A percentile compares a stretch with the other conserved stretches of the same genome.
phyloP scores from a whole-genome alignment of 2,888 invertebrate genomes.

The Proisotoma minuta region DNA sequence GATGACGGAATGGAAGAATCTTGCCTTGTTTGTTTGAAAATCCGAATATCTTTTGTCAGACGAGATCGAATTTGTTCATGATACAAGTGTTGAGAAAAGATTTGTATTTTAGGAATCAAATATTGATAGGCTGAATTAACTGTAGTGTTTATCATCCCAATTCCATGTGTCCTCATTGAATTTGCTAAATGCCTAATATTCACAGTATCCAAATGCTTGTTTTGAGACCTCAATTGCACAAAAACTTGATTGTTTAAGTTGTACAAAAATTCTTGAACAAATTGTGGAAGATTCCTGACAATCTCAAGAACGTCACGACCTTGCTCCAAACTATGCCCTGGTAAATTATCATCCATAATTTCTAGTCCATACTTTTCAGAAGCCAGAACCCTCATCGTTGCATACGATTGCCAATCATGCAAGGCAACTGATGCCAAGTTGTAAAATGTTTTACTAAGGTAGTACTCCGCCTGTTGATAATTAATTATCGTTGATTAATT shows the following conservation, averaged over 20 bases:
- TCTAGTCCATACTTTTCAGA: slow-evolving; percentile 72
- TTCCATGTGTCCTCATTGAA: slow-evolving; percentile 93
- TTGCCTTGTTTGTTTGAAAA: slow-evolving; percentile 56
- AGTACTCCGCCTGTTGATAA: slow-evolving; percentile 69
- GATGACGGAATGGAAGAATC: slow-evolving; percentile 7
- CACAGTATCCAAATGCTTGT: slow-evolving; percentile 91
- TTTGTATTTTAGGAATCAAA: slow-evolving; percentile 83
- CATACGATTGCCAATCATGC: slow-evolving; percentile 96
- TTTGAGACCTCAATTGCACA: slow-evolving; percentile 82
- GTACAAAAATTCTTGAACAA: slow-evolving; percentile 88
- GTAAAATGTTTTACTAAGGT: slow-evolving; percentile 91
- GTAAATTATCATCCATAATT: slow-evolving; percentile 86
- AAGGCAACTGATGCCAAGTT: slow-evolving; percentile 94
- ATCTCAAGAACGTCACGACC: slow-evolving; percentile 95
- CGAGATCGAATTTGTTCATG: slow-evolving; percentile 97
- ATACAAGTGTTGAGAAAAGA: slow-evolving; percentile 93
- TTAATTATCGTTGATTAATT: background rate
- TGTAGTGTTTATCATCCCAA: slow-evolving; percentile 62
- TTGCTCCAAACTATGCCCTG: slow-evolving; percentile 92
- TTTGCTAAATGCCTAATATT: slow-evolving; percentile 93
- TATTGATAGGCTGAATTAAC: slow-evolving; percentile 90
- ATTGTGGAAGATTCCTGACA: slow-evolving; percentile 91
- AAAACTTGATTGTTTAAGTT: slow-evolving; percentile 96
- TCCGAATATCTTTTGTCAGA: slow-evolving; percentile 78
- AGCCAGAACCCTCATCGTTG: slow-evolving; percentile 92